Evolutionary conservation across 2,888 invertebrate genomes (phyloP), one percentile per base, ranked within the genome.

Genomic region (Melangyna quadrimaculata): DNA sequence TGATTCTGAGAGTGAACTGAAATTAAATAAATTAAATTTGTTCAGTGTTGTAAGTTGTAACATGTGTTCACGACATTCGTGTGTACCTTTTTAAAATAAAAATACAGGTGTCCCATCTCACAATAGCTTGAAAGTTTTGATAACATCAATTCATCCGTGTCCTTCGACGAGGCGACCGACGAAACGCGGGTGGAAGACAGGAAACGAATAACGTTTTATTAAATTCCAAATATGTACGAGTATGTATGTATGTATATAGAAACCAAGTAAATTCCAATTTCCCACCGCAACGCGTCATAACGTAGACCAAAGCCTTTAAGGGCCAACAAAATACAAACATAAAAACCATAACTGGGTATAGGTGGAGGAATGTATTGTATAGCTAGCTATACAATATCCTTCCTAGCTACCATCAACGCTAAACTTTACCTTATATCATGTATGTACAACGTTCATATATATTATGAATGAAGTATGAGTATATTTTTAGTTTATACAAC

Each of bases 151-250:
- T 59, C 79, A 59, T 78, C 10, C 8, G 27, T 61, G 37, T 24
- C 40, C 61, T 40, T 48, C 65, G 63, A 10, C 3, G 6, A 12
- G n/a, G 40, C 5, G 7, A 24, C 12, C 17, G 40, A 40, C 17
- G 37, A 14, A 7, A 22, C 10, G 19, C 10, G 10, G 45, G 14
- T 2, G 24, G 1, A 24, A 45, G 29, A 43, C 17, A 37, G 27
- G 27, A 55, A 53, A 27, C 37, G 48, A 59, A 61, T 48, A 69
- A 67, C 37, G 32, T 86, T 86, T 81, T 81, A 77, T 86, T 81
- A 77, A 86, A 86, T 81, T 53, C n/a, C 67, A 81, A 80, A 74
- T 40, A 80, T 3, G n/a, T n/a, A n/a, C n/a, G n/a, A n/a, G n/a
- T n/a, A n/a, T n/a, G n/a, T n/a, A n/a, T n/a, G n/a, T 37, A 1